Evolutionary conservation across 2,113 vertebrate species (phyloP).

Genomic region (Girardinichthys multiradiatus): DNA sequence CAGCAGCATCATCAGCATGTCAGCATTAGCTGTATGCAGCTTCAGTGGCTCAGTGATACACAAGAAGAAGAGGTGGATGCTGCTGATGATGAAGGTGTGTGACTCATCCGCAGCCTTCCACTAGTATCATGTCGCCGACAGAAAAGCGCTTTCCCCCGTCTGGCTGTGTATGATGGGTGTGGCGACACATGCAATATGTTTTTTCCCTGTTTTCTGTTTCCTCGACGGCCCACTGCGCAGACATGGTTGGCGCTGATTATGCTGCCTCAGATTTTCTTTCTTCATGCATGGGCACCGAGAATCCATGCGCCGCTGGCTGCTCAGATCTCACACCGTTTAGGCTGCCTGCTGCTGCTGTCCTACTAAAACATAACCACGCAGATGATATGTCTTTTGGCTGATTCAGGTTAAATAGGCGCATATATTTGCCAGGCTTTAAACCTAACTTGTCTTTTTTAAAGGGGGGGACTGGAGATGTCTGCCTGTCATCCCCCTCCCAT

Average conservation of each 20-base stretch:
- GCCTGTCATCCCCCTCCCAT: constrained; percentile 9
- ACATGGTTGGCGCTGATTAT: constrained; percentile 64
- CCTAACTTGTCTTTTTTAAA: constrained; percentile 14
- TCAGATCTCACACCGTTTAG: constrained; percentile 22
- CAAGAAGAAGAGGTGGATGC: neutral
- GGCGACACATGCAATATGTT: constrained; percentile 60
- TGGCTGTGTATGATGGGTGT: constrained; percentile 73
- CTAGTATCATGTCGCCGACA: constrained; percentile 60
- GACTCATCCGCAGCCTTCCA: constrained; percentile 45
- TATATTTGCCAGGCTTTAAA: neutral
- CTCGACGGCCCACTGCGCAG: constrained; percentile 63
- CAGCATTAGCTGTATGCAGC: neutral
- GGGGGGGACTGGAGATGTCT: constrained; percentile 3
- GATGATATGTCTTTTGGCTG: constrained; percentile 4
- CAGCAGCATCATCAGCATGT: neutral
- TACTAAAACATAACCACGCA: constrained; percentile 12
- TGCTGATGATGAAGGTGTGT: constrained; percentile 20
- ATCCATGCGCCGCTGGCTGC: constrained; percentile 54
- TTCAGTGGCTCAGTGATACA: neutral
- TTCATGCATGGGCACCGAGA: constrained; percentile 59
- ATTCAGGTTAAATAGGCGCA: neutral
- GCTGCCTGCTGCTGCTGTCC: constrained; percentile 9
- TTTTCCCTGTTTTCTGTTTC: constrained; percentile 20
- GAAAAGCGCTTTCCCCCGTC: constrained; percentile 42
- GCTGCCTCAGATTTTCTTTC: constrained; percentile 37